Base-by-base conservation (phyloP, 1,140 invertebrate genomes). In the Bathynomus jamesi region DNA sequence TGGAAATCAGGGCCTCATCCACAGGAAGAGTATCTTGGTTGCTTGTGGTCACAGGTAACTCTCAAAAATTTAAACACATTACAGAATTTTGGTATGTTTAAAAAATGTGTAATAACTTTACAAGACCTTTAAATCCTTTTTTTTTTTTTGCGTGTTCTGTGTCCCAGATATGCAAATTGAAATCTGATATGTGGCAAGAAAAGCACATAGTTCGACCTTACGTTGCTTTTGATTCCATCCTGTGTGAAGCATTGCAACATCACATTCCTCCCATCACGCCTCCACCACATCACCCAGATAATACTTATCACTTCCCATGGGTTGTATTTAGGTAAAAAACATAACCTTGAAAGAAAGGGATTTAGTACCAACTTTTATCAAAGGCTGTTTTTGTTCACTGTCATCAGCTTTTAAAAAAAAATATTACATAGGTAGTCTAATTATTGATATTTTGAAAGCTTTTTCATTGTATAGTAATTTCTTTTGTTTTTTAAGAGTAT, bases 11-110 rank as follows among this genome's bases (percentile, higher is more conserved):
- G 89, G 3, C 95, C 94, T 32, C 95, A 98, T 85, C 90, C 94
- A 0, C 96, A 99, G 82, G 96, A 99, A 84, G 97, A 99, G 84
- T 99, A 99, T 82, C 84, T 99, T 68, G 96, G 99, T 80, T 98
- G 95, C 79, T 85, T 99, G 0, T 99, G 95, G 95, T 91, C 93
- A 4, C 96, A 99, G 83, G 72, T 74, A 17, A n/a, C n/a, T n/a
- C n/a, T n/a, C n/a, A n/a, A n/a, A n/a, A n/a, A n/a, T n/a, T n/a
- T n/a, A n/a, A n/a, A n/a, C n/a, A n/a, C n/a, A n/a, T n/a, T n/a
- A n/a, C n/a, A n/a, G n/a, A n/a, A n/a, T n/a, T n/a, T n/a, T n/a
- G n/a, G n/a, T n/a, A n/a, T n/a, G n/a, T n/a, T n/a, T n/a, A n/a
- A n/a, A n/a, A n/a, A n/a, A n/a, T n/a, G n/a, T n/a, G n/a, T n/a